A percentile compares a stretch with the other conserved stretches of the same genome.
These are phyloP conservation scores for Amazona finschi DNA, from an alignment of 2,797 vertebrate species.

Conservation along the genomic window DNA sequence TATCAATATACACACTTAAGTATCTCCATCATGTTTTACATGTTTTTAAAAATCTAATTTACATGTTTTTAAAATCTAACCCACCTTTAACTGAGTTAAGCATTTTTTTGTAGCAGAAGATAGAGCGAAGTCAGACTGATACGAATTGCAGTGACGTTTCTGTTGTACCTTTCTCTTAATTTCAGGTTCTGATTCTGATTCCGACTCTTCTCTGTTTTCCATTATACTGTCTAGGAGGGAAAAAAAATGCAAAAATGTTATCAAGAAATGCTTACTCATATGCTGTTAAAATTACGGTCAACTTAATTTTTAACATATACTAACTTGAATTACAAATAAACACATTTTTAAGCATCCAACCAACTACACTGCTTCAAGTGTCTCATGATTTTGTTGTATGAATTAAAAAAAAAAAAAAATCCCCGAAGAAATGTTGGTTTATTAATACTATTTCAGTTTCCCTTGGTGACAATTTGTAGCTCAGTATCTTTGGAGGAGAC, in stretches of 20 bases:
- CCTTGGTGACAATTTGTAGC: not conserved
- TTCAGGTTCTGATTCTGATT: constrained; percentile 69
- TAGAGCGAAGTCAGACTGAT: constrained; percentile 41
- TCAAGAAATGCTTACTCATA: not conserved
- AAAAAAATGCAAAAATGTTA: not conserved
- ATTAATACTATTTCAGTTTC: not conserved
- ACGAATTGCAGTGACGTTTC: constrained; percentile 70
- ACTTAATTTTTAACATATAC: not conserved
- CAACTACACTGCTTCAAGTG: not conserved
- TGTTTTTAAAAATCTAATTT: not conserved
- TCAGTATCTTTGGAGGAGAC: not conserved
- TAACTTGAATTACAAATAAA: not conserved
- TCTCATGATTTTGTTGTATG: not conserved
- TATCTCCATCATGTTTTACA: not conserved
- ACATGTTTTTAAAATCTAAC: constrained; percentile 3
- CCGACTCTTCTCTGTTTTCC: constrained; percentile 72
- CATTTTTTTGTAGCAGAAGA: constrained; percentile 74
- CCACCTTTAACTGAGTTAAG: constrained; percentile 75
- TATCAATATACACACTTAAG: not conserved
- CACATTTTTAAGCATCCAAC: not conserved
- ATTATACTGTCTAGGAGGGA: constrained; percentile 67
- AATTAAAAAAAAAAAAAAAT: not conserved
- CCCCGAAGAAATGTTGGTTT: not conserved
- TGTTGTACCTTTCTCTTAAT: constrained; percentile 78
- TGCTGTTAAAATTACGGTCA: not conserved